phyloP scores from a whole-genome alignment of 53 echinoderm and acorn worm species.

The Temnopleurus reevesii region DNA sequence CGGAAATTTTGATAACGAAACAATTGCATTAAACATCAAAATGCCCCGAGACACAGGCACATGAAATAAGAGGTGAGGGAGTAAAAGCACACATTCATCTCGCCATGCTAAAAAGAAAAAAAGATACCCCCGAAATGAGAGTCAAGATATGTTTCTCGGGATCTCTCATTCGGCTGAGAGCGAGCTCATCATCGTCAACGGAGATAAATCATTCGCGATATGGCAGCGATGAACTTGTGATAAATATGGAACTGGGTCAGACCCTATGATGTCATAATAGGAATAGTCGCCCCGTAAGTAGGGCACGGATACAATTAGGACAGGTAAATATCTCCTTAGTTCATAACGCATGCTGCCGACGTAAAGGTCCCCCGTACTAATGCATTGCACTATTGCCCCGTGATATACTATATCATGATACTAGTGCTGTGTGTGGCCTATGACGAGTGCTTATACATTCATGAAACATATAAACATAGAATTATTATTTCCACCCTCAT shows the following conservation, averaged over 20 bases:
- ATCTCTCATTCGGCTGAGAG: slow-evolving; percentile 21
- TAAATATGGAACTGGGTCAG: slow-evolving; percentile 61
- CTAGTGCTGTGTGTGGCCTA: not conserved
- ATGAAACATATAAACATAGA: not conserved
- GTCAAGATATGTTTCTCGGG: slow-evolving; percentile 28
- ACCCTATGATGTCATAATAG: slow-evolving; percentile 57
- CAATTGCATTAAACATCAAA: slow-evolving; percentile 43
- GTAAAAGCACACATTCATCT: not conserved
- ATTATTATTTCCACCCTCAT: slow-evolving; percentile 5
- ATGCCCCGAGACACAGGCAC: slow-evolving; percentile 22
- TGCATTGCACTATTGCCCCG: slow-evolving; percentile 45
- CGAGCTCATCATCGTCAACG: slow-evolving; percentile 37
- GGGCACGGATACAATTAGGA: slow-evolving; percentile 60
- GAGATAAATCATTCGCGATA: slow-evolving; percentile 61
- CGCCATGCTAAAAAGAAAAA: not conserved
- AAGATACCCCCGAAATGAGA: slow-evolving; percentile 17
- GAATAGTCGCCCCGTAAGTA: slow-evolving; percentile 60
- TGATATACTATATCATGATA: slow-evolving; percentile 19
- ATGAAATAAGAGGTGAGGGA: not conserved
- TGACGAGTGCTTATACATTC: not conserved
- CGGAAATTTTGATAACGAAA: slow-evolving; percentile 38
- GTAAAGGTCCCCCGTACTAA: slow-evolving; percentile 20
- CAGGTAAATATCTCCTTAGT: slow-evolving; percentile 54
- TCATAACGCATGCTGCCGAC: slow-evolving; percentile 37
- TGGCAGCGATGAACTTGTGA: slow-evolving; percentile 56